Conservation (phyloP, 2,888 invertebrate species). For the Watsonalla cultraria region DNA sequence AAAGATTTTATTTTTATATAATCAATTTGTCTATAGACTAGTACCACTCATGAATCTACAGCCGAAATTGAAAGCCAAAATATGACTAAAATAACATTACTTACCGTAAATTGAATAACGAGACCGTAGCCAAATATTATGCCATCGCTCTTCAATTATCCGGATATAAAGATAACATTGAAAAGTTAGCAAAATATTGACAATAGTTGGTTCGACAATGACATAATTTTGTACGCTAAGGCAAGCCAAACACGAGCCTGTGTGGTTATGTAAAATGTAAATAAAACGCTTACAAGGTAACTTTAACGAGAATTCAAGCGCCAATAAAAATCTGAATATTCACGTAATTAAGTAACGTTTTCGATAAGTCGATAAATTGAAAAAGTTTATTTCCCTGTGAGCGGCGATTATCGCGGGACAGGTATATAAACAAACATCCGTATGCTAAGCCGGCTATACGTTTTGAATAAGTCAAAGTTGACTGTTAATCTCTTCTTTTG, state of each 20-base stretch:
- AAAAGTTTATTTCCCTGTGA: not conserved
- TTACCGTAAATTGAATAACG: not conserved
- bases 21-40: no score
- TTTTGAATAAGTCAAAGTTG: conserved; percentile 1
- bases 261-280: conserved; percentile 32
- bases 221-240: conserved; percentile 25
- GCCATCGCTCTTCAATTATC: not conserved
- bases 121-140: not conserved
- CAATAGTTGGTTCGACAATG: conserved; percentile 27
- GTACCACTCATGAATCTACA: no score
- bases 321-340: conserved; percentile 14
- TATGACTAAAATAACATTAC: not conserved
- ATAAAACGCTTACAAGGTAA: conserved; percentile 38
- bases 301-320: conserved; percentile 18
- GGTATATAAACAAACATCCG: not conserved
- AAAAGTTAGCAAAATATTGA: conserved; percentile 11
- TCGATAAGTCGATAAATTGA: conserved; percentile 1
- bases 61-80: not conserved
- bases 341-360: conserved; percentile 1
- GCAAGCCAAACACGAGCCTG: conserved; percentile 25
- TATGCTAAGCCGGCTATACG: not conserved
- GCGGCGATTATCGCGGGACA: not conserved
- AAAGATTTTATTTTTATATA: no score
- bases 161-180: conserved; percentile 19
- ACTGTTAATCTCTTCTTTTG: not conserved